Evolutionary conservation across 2,797 vertebrate species (phyloP).

Genomic region (Meriones psammophilus): DNA sequence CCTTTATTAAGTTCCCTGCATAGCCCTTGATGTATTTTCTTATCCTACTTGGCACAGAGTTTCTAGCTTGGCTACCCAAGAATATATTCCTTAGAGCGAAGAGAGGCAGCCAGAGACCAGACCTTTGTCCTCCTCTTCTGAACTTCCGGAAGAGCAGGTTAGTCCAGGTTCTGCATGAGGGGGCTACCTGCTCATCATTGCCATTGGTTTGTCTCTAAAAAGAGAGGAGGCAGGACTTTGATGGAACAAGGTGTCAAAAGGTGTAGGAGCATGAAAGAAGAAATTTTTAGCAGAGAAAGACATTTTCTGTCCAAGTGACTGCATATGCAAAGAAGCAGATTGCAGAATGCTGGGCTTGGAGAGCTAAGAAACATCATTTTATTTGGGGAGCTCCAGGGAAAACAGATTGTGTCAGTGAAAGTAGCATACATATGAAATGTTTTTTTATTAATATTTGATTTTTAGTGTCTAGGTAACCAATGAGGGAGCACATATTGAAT

Average conservation of each 20-base stretch:
- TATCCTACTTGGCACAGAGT: neutral
- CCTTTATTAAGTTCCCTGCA: neutral
- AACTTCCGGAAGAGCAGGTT: neutral
- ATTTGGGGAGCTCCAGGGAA: neutral
- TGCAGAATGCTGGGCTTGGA: neutral
- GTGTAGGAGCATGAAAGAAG: neutral
- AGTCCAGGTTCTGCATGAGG: neutral
- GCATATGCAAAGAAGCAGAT: neutral
- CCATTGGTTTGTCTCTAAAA: neutral
- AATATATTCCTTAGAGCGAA: neutral
- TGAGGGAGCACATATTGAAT: neutral
- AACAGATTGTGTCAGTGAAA: constrained; percentile 7
- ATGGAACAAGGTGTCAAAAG: neutral
- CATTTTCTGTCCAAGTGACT: neutral
- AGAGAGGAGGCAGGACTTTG: neutral
- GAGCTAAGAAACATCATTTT: neutral
- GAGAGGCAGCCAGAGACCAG: neutral
- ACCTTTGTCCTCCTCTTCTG: no score
- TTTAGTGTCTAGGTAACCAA: constrained; percentile 9
- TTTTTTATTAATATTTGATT: neutral
- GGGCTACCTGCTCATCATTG: neutral
- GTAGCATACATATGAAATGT: neutral
- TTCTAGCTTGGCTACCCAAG: neutral
- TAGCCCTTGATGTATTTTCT: neutral
- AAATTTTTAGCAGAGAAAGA: neutral